Base-by-base conservation (phyloP, 1,140 invertebrate genomes). In the Nylanderia fulva region DNA sequence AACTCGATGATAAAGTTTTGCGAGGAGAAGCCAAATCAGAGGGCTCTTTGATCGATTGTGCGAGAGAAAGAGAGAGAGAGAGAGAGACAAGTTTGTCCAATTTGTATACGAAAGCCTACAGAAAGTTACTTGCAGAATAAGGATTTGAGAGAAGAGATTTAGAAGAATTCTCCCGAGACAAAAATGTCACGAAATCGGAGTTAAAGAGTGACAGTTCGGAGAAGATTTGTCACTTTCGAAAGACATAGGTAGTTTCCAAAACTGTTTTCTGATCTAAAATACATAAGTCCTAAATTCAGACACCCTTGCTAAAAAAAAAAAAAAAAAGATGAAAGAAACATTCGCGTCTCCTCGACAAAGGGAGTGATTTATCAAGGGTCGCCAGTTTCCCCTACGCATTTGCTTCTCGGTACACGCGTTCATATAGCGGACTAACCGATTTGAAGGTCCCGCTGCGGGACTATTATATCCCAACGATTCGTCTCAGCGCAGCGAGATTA, bases 101-200 rank as follows among this genome's bases (percentile, higher is more conserved):
- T 82, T 80, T 72, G 9, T 11, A 21, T 58, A 27, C 52, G n/a
- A 71, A 39, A 42, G 36, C 3, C 18, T 56, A 24, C 54, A n/a
- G n/a, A n/a, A n/a, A n/a, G n/a, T n/a, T n/a, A n/a, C n/a, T n/a
- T n/a, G n/a, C n/a, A n/a, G n/a, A n/a, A n/a, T n/a, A n/a, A n/a
- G n/a, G n/a, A n/a, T n/a, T n/a, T n/a, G n/a, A n/a, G n/a, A n/a
- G n/a, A n/a, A n/a, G n/a, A n/a, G n/a, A n/a, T n/a, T n/a, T n/a
- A n/a, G n/a, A n/a, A n/a, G n/a, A n/a, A n/a, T n/a, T n/a, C n/a
- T n/a, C n/a, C n/a, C n/a, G n/a, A 71, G 58, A 39, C 42, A 42
- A 6, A 82, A 52, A 82, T 72, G 18, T 33, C 24, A 7, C 24
- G 24, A 45, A 42, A 36, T 13, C 36, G 64, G 33, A n/a, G n/a